A percentile compares a stretch with the other conserved stretches of the same genome.
Conservation (phyloP, 2,797 vertebrate species). For the Gymnopithys bicolor region DNA sequence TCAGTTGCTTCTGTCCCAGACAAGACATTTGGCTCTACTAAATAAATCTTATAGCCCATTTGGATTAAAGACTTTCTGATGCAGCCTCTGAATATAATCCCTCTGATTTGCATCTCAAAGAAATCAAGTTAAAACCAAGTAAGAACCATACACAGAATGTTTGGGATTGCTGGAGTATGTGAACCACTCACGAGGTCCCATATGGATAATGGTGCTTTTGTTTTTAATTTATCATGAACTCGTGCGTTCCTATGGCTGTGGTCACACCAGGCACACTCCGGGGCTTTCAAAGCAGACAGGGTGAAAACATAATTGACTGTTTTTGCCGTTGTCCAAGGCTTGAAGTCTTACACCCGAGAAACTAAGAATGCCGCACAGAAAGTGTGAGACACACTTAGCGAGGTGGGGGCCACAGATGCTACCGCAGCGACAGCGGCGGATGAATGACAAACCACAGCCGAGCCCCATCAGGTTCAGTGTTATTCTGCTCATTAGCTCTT, state of each 20-base stretch:
- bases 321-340: background rate
- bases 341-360: background rate
- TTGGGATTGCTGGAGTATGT: background rate
- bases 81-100: constrained; percentile 57
- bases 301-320: background rate
- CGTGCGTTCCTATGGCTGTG: background rate
- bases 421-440: rapidly evolving
- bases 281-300: background rate
- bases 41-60: constrained; percentile 68
- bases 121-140: constrained; percentile 53
- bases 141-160: background rate
- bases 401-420: background rate
- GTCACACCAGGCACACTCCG: background rate
- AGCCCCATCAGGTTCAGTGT: background rate
- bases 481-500: background rate
- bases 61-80: constrained; percentile 69
- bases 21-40: constrained; percentile 68
- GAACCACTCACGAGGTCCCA: constrained; percentile 36
- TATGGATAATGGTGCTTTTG: constrained; percentile 61
- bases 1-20: constrained; percentile 67
- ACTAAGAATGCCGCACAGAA: background rate
- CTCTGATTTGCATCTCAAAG: constrained; percentile 68
- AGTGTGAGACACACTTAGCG: background rate
- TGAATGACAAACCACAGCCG: background rate
- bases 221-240: background rate